Evolutionary conservation across 2,797 vertebrate genomes (phyloP).

Genomic region (Pseudotriccus pelzelni): DNA sequence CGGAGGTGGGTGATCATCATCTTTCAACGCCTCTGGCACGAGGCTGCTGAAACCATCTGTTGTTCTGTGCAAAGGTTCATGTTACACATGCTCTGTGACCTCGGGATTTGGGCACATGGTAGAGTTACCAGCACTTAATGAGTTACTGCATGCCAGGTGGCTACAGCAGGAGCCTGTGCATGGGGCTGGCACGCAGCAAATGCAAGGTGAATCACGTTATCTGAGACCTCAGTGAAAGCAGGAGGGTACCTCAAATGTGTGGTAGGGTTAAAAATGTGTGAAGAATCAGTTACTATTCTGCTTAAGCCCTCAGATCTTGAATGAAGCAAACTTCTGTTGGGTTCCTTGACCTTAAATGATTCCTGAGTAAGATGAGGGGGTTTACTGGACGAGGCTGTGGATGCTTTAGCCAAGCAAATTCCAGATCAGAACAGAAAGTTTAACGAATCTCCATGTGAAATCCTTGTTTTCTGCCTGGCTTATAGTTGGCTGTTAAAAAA

Average conservation of each 20-base stretch:
- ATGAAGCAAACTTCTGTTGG: not conserved
- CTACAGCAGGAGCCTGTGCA: not conserved
- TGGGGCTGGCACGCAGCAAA: not conserved
- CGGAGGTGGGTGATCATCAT: not conserved
- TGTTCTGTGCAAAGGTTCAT: not conserved
- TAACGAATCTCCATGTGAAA: slow-evolving; percentile 28
- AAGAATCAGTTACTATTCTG: slow-evolving; percentile 31
- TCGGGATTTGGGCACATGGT: not conserved
- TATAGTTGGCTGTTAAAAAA: not conserved
- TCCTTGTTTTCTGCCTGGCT: slow-evolving; percentile 13
- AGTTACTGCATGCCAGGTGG: not conserved
- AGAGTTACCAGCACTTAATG: not conserved
- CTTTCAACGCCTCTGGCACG: not conserved
- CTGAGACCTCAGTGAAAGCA: not conserved
- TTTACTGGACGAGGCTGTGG: not conserved
- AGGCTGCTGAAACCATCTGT: slow-evolving; percentile 34
- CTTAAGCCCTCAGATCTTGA: slow-evolving; percentile 12
- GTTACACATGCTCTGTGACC: not conserved
- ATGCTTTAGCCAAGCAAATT: slow-evolving; percentile 44
- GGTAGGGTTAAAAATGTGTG: slow-evolving; percentile 28
- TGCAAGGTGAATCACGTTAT: not conserved
- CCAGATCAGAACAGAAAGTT: slow-evolving; percentile 40
- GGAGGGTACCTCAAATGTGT: not conserved
- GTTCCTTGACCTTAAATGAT: slow-evolving; percentile 60
- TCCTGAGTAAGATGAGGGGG: slow-evolving; percentile 12